A percentile compares a stretch with the other conserved stretches of the same genome.
Evolutionary conservation across 2,888 invertebrate genomes (phyloP).

Genomic region (Hybos culiciformis): DNA sequence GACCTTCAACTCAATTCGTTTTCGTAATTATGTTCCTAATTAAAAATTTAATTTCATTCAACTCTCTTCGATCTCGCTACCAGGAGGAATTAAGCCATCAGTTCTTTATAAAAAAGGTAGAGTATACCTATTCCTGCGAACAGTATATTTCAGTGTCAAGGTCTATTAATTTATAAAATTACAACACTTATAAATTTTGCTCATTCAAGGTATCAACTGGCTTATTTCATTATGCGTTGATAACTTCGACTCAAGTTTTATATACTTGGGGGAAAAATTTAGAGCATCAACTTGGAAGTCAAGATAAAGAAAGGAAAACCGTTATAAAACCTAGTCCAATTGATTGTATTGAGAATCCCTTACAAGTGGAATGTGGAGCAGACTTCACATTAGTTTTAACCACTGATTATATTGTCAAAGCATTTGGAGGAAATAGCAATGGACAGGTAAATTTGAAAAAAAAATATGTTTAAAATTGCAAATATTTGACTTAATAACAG

Average conservation of each 20-base stretch:
- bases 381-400: slow-evolving; percentile 36
- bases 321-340: slow-evolving; percentile 29
- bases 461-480: too few species aligned
- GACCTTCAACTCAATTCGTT: too few species aligned
- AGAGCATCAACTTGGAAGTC: slow-evolving; percentile 71
- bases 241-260: slow-evolving; percentile 55
- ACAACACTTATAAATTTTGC: too few species aligned
- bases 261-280: slow-evolving; percentile 82
- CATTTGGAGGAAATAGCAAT: slow-evolving; percentile 35
- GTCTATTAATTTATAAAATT: not conserved
- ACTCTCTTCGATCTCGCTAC: not conserved
- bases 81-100: slow-evolving; percentile 37
- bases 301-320: slow-evolving; percentile 31
- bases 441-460: slow-evolving; percentile 25
- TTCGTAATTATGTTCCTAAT: too few species aligned
- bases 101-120: slow-evolving; percentile 49
- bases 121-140: slow-evolving; percentile 41
- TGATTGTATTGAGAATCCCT: slow-evolving; percentile 29
- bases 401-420: slow-evolving; percentile 31
- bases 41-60: slow-evolving; percentile 1
- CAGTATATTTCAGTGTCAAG: not conserved
- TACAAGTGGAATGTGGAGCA: slow-evolving; percentile 35
- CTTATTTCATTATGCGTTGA: slow-evolving; percentile 66
- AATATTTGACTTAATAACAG: not conserved
- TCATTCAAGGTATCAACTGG: slow-evolving; percentile 48